Conservation (phyloP, 2,888 invertebrate genomes). For the Amphipoea oculea region DNA sequence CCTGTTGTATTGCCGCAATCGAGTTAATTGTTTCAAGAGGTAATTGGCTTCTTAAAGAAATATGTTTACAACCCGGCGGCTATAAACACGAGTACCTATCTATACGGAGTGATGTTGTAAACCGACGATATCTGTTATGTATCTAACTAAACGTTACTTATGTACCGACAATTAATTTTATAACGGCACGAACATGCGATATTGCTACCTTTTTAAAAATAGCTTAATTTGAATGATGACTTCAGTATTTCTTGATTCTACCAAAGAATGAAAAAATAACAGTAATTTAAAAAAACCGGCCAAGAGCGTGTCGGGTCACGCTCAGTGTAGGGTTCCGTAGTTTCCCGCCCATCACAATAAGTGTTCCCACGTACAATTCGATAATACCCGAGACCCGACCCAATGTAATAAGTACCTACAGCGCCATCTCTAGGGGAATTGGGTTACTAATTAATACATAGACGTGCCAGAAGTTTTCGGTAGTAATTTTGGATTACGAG, state of each 20-base stretch:
- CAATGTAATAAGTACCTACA: too few relatives aligned
- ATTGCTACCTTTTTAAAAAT: constrained; percentile 11
- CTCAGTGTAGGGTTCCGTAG: too few relatives aligned
- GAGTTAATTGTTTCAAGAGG: constrained; percentile 67
- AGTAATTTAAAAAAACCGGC: constrained; percentile 13
- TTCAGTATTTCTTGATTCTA: background rate
- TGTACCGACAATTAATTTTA: constrained; percentile 38
- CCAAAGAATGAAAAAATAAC: background rate
- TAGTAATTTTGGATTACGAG: too few relatives aligned
- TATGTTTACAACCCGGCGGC: constrained; percentile 53
- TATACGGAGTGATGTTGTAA: constrained; percentile 33
- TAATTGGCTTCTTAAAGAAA: constrained; percentile 66
- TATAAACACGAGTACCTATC: constrained; percentile 44
- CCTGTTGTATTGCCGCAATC: constrained; percentile 66
- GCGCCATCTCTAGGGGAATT: too few relatives aligned
- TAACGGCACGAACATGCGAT: constrained; percentile 50
- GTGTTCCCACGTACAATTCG: too few relatives aligned
- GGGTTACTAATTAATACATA: too few relatives aligned
- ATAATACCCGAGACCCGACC: too few relatives aligned
- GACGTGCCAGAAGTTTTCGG: too few relatives aligned
- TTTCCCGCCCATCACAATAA: too few relatives aligned
- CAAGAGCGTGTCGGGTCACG: too few relatives aligned
- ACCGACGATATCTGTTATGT: constrained; percentile 41
- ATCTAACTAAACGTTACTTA: constrained; percentile 51
- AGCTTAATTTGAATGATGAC: background rate